Base-by-base conservation (phyloP, 2,113 vertebrate genomes). In the Trichechus manatus region DNA sequence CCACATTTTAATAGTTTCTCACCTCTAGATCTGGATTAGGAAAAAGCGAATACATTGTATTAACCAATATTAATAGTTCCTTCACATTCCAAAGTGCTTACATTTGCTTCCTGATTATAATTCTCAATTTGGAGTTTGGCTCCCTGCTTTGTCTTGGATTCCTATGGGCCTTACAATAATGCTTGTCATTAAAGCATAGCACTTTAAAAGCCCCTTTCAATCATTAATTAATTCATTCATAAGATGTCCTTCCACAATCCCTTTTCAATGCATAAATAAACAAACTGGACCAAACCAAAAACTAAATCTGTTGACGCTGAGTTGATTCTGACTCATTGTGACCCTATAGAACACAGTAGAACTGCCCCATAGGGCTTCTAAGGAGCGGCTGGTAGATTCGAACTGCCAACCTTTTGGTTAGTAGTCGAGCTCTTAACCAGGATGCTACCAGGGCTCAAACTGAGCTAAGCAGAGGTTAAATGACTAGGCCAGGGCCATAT, bases 1-100 rank as follows among this genome's bases (percentile, higher is more conserved):
- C 91, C 75, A 94, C 77, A 88, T 97, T 98, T 98, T 95, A 98
- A 97, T 23, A 29, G 85, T 22, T 50, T 97, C 91, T 97, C 94
- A 98, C 82, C 95, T 96, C 97, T 98, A 25, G 33, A 72, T 95
- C 6, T 5, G 66, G 75, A 83, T 77, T 0, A 14, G 95, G 91
- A 97, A 97, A 97, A 97, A 97, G 91, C 20, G 13, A 95, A 97
- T 36, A 81, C 61, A 96, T 88, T 53, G 19, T 84, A 53, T 95
- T 97, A 92, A 94, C 75, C 75, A 95, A 36, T 92, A 79, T 82
- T 96, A 97, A 84, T 91, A 59, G 64, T 96, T 98, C 70, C 66
- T 88, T 96, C 75, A 61, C 23, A 27, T 31, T 44, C 89, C 27
- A 74, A 92, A 94, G 90, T 86, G 72, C 87, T 61, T n/a, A 25